phyloP scores from a whole-genome alignment of 1,140 invertebrate species.

The Drosophila willistoni region DNA sequence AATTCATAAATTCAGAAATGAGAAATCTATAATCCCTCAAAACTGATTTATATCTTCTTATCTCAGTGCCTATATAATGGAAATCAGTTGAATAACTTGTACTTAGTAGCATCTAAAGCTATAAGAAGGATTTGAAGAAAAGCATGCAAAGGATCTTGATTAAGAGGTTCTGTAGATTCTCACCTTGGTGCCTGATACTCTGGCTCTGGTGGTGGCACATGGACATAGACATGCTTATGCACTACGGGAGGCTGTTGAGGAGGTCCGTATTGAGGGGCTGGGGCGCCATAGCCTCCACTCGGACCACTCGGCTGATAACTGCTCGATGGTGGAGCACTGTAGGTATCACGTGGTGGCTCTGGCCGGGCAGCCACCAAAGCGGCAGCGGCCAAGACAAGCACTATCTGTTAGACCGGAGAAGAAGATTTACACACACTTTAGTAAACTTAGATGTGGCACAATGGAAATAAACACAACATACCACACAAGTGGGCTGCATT shows the following conservation, averaged over 20 bases:
- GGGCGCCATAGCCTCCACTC: conserved; percentile 83
- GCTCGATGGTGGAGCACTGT: conserved; percentile 74
- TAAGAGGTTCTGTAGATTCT: conserved; percentile 13
- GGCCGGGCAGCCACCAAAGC: conserved; percentile 72
- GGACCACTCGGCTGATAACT: conserved; percentile 72
- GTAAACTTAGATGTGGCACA: neutral
- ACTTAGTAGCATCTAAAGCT: too few relatives aligned
- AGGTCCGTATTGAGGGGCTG: conserved; percentile 88
- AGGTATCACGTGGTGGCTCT: conserved; percentile 78
- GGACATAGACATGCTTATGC: conserved; percentile 94
- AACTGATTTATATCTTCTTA: too few relatives aligned
- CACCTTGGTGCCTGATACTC: conserved; percentile 87
- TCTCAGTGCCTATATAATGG: too few relatives aligned
- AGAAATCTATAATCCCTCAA: too few relatives aligned
- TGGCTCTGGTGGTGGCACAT: conserved; percentile 92
- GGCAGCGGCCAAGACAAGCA: conserved; percentile 66
- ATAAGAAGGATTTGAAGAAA: too few relatives aligned
- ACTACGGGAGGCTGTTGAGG: conserved; percentile 89
- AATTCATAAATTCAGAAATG: too few relatives aligned
- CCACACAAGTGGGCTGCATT: conserved; percentile 82
- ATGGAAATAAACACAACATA: conserved; percentile 48
- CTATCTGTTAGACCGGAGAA: conserved; percentile 54
- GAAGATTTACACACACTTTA: conserved; percentile 24
- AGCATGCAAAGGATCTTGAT: neutral
- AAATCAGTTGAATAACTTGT: too few relatives aligned